Base-by-base conservation (phyloP, 2,888 invertebrate genomes). In the Odontothrips loti region DNA sequence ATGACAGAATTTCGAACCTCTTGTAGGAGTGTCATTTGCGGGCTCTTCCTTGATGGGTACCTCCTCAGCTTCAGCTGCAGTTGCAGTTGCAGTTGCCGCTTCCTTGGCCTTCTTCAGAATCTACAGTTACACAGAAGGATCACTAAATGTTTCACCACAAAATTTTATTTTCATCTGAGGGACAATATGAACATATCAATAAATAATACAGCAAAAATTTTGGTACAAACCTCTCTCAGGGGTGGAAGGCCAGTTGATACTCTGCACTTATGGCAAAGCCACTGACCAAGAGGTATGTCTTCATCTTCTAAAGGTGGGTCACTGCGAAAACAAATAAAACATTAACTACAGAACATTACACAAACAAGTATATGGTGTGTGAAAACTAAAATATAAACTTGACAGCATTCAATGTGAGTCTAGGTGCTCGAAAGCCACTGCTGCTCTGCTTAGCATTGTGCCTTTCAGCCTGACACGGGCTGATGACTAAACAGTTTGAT, bases 291-390 rank as follows among this genome's bases (percentile, higher is more conserved):
- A 0, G 98, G 98, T 84, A 97, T 94, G 86, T 97, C 96, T 84
- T 93, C 92, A 86, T 95, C 95, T 82, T 94, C 94, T 81, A 99
- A 88, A 0, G 98, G 97, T 1, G 98, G 99, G 89, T 98, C 95
- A 89, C 97, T 97, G 87, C 0, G 88, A 88, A 83, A 82, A 78
- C 78, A 43, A 79, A 75, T 10, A 34, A 80, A 80, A 79, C 63
- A 81, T 47, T 80, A 43, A 34, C 29, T 23, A 29, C n/a, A 75
- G 23, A 58, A 58, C 58, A 58, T 43, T 4, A 43, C 34, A 6
- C 34, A 4, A 43, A 43, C 3, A 43, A 43, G 34, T 43, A 2
- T 6, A 43, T 43, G 2, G 6, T 43, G 34, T 43, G 6, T 43
- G 34, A 43, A 43, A 2, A 43, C 34, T 4, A 43, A 6, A 43